Evolutionary conservation across 2,113 vertebrate species (phyloP).

Genomic region (Carlito syrichta): DNA sequence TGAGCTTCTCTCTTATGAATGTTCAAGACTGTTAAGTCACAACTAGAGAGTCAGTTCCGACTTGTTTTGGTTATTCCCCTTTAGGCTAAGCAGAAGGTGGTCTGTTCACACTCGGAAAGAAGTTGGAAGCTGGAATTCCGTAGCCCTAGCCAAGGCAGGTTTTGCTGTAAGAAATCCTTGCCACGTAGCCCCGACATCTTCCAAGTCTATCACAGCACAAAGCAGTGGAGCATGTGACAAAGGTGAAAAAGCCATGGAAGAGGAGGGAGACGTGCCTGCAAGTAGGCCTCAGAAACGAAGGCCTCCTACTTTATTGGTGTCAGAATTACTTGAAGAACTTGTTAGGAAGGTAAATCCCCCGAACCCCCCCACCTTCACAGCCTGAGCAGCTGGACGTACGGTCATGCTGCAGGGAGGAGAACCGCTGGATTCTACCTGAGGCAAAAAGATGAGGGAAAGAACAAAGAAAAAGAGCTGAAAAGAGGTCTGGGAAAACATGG

Average conservation of each 20-base stretch:
- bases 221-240: neutral
- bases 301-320: neutral
- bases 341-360: neutral
- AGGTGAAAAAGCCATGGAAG: neutral
- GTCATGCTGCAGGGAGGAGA: neutral
- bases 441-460: neutral
- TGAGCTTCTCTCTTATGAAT: neutral
- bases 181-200: neutral
- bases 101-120: neutral
- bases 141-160: neutral
- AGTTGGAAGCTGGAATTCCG: neutral
- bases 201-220: neutral
- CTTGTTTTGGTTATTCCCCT: slow-evolving; percentile 19
- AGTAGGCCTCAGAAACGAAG: neutral
- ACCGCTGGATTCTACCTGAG: neutral
- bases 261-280: neutral
- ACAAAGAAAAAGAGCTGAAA: neutral
- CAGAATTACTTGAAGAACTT: slow-evolving; percentile 11
- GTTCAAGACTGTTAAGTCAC: neutral
- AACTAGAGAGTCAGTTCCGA: slow-evolving; percentile 8
- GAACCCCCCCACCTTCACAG: neutral
- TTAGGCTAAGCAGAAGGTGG: neutral
- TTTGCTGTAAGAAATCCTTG: neutral
- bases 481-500: neutral
- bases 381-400: neutral